Conservation (phyloP, 2,888 invertebrate genomes). For the Polymixis lichenea region DNA sequence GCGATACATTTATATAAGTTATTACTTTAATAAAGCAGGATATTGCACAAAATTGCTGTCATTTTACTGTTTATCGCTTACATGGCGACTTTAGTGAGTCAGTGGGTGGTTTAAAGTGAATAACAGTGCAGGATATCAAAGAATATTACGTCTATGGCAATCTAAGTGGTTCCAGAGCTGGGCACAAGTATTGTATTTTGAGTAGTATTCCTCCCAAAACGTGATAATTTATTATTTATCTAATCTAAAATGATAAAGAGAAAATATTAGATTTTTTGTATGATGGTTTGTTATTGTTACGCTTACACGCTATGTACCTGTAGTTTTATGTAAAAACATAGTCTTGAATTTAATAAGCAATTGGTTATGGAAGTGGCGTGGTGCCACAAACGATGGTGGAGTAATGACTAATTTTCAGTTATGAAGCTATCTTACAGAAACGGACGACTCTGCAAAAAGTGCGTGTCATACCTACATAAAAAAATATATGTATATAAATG, state of each 20-base stretch:
- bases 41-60: conserved; percentile 36
- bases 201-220: not conserved
- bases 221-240: not conserved
- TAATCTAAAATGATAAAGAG: not conserved
- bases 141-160: conserved; percentile 1
- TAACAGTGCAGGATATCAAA: conserved; percentile 24
- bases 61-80: conserved; percentile 41
- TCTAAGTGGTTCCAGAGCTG: not conserved
- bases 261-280: no score
- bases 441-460: no score
- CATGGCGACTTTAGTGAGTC: conserved; percentile 21
- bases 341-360: no score
- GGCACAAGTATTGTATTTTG: not conserved
- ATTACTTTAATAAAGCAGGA: conserved; percentile 54
- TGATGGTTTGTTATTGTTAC: no score
- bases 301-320: no score
- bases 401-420: no score
- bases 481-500: no score
- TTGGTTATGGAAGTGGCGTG: no score
- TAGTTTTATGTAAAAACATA: no score
- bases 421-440: no score
- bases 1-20: conserved; percentile 45
- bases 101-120: conserved; percentile 39
- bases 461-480: no score
- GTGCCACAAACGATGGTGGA: no score